Evolutionary conservation across 2,113 vertebrate genomes (phyloP), one percentile per base, ranked within the genome.

Genomic region (Nannospalax galili): DNA sequence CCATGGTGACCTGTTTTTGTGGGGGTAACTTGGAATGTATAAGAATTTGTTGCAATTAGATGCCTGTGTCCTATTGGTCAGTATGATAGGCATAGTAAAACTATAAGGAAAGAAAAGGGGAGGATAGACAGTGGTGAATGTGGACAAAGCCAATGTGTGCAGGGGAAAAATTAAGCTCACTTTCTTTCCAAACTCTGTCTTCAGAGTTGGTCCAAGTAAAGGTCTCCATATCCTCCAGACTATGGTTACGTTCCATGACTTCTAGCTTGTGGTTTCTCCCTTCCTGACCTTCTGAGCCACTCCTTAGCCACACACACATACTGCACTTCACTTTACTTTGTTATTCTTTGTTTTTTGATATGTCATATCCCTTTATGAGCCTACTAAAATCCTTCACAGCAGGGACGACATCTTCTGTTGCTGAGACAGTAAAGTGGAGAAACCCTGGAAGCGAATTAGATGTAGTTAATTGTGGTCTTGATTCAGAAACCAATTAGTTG

Each of bases 41-140:
- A 96, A 97, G 97, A 94, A 96, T 97, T 96, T 96, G 88, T 94
- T 95, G 93, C 92, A 97, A 95, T 95, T 97, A 97, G 95, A 94
- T 92, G 92, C 92, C 72, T 94, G 69, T 56, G 74, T 96, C 80
- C 94, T 95, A 96, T 95, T 97, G 96, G 93, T 32, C 75, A 87
- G 87, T 64, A 65, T 37, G 22, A 86, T 30, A 69, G 67, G 92
- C 62, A 93, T 70, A 95, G 93, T 96, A 89, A 96, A 72, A 91
- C 80, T 45, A 95, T 84, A 96, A 89, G 74, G 87, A 97, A 97
- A 92, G 17, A 70, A 95, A 96, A 94, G 70, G 84, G 65, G 78
- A 84, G 42, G 37, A 87, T 88, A 88, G 84, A 69, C 75, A 80
- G 12, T 72, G 42, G 42, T 90, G 91, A 95, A 95, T 81, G 64